Base-by-base conservation (phyloP, 53 echinoderm and acorn worm genomes). In the Zoroaster sp. region DNA sequence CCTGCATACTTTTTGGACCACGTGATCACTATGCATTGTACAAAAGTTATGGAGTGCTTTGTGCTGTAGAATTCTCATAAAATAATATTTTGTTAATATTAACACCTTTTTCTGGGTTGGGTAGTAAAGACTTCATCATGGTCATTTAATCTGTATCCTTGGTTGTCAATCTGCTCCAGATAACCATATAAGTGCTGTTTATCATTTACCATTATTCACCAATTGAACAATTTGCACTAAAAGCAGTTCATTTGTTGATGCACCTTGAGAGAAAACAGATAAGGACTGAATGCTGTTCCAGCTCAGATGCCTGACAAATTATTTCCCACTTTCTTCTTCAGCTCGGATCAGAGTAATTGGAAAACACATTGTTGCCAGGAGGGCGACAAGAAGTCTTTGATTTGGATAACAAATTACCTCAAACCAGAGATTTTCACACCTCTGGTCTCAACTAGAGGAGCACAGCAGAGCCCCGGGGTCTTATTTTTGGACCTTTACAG, bases 261-360 rank as follows among this genome's bases (percentile, higher is more conserved):
- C 76, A 49, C 49, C 76, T 76, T 51, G 76, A 42, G 49, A 51
- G 5, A 40, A 5, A 20, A 18, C n/a, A 42, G 42, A 74, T 21
- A 74, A 45, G 75, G 32, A 23, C 15, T 10, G 46, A 76, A 32
- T 7, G 34, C 45, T 46, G 34, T 47, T 73, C 37, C 38, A 36
- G 51, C 47, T 47, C 17, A n/a, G 42, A 31, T 54, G 38, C 46
- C 37, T 81, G 81, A 81, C 81, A 81, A 81, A 81, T 81, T 81
- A 42, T 66, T 81, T 81, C 42, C 66, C 68, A 5, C 32, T 41
- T 42, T 59, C n/a, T 59, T 59, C 63, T 28, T 0, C 11, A 28
- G 9, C 12, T 30, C 40, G 42, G 30, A 41, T 66, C 66, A 28
- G 42, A 66, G 43, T 81, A 81, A 81, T 81, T 81, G 81, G 81